Evolutionary conservation across 2,113 vertebrate species (phyloP).

Genomic region (Peromyscus leucopus): DNA sequence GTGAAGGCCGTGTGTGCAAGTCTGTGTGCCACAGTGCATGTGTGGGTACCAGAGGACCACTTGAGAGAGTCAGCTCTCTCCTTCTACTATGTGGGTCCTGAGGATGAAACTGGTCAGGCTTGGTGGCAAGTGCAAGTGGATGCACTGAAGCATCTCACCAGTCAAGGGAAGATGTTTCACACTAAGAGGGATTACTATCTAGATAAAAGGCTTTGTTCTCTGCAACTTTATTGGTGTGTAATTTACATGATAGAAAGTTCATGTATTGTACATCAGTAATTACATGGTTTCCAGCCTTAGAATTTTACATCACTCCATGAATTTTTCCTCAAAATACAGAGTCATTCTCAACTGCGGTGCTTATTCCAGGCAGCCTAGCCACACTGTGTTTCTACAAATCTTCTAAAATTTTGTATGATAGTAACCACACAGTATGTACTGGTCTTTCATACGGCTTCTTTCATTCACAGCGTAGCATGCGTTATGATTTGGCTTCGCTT

Average conservation of each 20-base stretch:
- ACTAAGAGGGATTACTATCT: neutral
- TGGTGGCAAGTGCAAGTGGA: neutral
- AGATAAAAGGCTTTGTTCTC: neutral
- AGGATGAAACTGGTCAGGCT: neutral
- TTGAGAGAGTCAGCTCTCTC: neutral
- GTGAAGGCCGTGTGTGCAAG: neutral
- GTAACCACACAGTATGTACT: neutral
- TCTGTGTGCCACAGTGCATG: neutral
- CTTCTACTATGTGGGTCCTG: neutral
- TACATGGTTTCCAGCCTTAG: slow-evolving; percentile 42
- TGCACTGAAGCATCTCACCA: neutral
- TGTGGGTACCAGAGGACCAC: neutral
- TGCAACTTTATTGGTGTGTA: neutral
- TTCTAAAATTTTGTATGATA: slow-evolving; percentile 14
- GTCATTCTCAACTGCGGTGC: neutral
- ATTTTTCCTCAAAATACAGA: neutral
- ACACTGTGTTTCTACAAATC: slow-evolving; percentile 19
- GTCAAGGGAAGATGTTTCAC: slow-evolving; percentile 18
- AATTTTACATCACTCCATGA: neutral
- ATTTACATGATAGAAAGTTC: slow-evolving; percentile 37
- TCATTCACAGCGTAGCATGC: neutral
- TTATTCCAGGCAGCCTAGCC: neutral
- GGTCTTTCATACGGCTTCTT: slow-evolving; percentile 52
- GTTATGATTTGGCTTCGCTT: slow-evolving; percentile 33
- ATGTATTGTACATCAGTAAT: neutral